Evolutionary conservation across 1,140 invertebrate species (phyloP), one percentile per base, ranked within the genome.

Genomic region (Helicoverpa armigera): DNA sequence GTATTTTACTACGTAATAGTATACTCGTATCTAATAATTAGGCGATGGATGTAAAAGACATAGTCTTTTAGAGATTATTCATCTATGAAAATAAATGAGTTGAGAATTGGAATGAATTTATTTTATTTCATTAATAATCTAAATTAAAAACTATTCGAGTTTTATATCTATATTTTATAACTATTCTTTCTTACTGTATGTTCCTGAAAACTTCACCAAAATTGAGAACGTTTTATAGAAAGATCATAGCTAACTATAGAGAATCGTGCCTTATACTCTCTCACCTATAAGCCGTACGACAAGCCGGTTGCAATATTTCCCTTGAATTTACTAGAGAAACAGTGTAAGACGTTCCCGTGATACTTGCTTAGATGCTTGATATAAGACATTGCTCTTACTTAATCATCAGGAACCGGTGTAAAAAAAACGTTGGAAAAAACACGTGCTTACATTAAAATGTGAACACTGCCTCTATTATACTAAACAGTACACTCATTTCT

Each of bases 41-140:
- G 53, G 18, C 23, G 51, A 81, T 80, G 65, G 56, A 81, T 85
- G 73, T 78, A 81, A 84, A 84, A 87, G 84, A 84, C 86, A 81
- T 85, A 83, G 86, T 87, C 86, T 84, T 83, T 81, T 84, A 87
- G 76, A 83, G 82, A 82, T 82, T 86, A 81, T 63, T 76, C 74
- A 65, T 65, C 18, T 65, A 67, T 82, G 29, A 75, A 82, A 85
- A 81, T 81, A 86, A 86, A 86, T 53, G 61, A 82, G 61, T 76
- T 83, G 75, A 67, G 16, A 51, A 63, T 51, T 76, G 73, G 43
- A 50, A 1, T 51, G 51, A 11, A 4, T 75, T 50, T 50, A 50
- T 43, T 76, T 50, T 74, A 48, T 53, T 51, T 29, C 3, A 5
- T 50, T 50, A 35, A n/a, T 4, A 14, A 13, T 54, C 13, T 14